Base-by-base conservation (phyloP, 2,113 vertebrate species). In the Daphoenositta chrysoptera region DNA sequence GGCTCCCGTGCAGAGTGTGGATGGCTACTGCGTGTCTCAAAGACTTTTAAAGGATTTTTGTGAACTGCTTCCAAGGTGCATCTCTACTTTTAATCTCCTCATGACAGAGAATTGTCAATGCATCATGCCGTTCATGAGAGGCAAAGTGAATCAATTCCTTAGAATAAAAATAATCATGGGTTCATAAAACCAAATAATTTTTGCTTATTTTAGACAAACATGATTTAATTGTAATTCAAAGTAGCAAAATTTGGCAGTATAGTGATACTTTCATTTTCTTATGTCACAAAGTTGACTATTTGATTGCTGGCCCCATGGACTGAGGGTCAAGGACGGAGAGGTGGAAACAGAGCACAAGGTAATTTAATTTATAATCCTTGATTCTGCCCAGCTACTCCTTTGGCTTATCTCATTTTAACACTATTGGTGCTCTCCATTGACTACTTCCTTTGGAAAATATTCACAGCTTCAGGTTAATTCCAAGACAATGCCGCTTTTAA, bases 11-110 rank as follows among this genome's bases (percentile, higher is more conserved):
- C 92, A 68, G 92, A 94, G 91, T 54, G 51, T 79, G 78, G 65
- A 87, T 56, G 86, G 72, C 78, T 93, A 82, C 71, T 42, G 72
- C 63, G 30, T 71, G 28, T 45, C 94, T 97, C 86, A 97, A 97
- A 96, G 97, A 93, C 92, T 3, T 97, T 95, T 95, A 96, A 96
- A 98, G 94, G 97, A 90, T 91, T 93, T 70, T 89, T 93, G 19
- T 73, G 83, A 83, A 78, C 56, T 83, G 17, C 70, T 85, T 88
- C 39, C 76, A 92, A 89, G 42, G 39, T 88, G 53, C 9, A 48
- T 9, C 33, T 93, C n/a, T 83, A 73, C 85, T 93, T 96, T 81
- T 93, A 87, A 86, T 78, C 68, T 91, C 48, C n/a, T 87, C n/a
- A 5, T 50, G 44, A 39, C 28, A 56, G 47, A 58, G 48, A 90